A percentile compares a stretch with the other conserved stretches of the same genome.
Evolutionary conservation across 2,113 vertebrate genomes (phyloP).

Genomic region (Panthera uncia): DNA sequence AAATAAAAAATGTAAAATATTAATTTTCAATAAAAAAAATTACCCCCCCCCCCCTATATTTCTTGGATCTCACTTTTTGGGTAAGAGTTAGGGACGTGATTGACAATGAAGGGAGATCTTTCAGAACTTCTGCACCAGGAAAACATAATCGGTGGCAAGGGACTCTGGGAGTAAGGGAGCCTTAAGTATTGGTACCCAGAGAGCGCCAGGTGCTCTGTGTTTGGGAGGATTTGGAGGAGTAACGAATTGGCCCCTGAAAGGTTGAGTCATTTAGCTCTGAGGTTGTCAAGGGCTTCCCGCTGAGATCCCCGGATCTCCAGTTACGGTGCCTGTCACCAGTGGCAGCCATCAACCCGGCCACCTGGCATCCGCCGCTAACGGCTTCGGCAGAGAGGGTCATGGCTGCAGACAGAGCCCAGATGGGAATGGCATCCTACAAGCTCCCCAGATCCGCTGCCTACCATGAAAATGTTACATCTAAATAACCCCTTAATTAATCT

Average conservation of each 20-base stretch:
- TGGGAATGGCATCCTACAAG: neutral
- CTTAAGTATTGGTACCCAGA: accelerated
- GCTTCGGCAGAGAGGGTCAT: neutral
- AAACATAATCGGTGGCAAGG: accelerated
- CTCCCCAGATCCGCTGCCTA: neutral
- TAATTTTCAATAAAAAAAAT: too few species aligned
- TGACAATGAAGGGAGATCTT: neutral
- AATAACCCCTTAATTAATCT: neutral
- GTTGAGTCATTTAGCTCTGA: neutral
- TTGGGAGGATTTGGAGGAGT: neutral
- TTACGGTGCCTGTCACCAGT: neutral
- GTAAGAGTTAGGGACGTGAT: neutral
- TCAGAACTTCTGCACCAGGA: neutral
- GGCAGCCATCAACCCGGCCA: accelerated
- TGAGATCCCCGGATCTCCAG: neutral
- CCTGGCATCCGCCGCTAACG: neutral
- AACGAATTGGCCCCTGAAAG: neutral
- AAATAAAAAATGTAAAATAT: too few species aligned
- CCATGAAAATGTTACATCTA: neutral
- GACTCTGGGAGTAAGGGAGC: accelerated
- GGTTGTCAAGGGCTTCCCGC: neutral
- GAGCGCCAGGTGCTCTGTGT: neutral
- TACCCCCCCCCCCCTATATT: too few species aligned
- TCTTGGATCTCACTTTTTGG: neutral
- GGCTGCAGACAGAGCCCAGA: neutral